Percentiles rank a stretch among this genome's conserved stretches.
Evolutionary conservation across 1,140 invertebrate species (phyloP).

Genomic region (Calliphora vicina): DNA sequence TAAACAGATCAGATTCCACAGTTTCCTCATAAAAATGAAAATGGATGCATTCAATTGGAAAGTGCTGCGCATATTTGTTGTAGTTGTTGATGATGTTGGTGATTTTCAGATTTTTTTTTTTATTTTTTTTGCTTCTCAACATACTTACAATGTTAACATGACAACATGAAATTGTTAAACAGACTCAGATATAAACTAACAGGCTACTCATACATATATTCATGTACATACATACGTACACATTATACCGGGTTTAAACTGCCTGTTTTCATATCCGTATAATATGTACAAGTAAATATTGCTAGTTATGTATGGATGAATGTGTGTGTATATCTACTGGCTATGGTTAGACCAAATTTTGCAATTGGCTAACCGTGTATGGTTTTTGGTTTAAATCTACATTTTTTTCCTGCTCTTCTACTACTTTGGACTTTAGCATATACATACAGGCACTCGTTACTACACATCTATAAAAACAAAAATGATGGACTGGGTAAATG

Average conservation of each 20-base stretch:
- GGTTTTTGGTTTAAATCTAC: not conserved
- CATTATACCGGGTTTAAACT: no score
- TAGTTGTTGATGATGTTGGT: no score
- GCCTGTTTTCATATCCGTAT: not conserved
- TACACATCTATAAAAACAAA: no score
- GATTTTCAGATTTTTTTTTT: not conserved
- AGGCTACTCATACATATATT: not conserved
- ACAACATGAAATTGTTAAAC: not conserved
- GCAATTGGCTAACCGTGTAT: slow-evolving; percentile 12
- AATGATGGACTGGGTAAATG: no score
- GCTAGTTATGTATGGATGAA: not conserved
- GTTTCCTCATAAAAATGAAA: not conserved
- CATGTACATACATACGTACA: not conserved
- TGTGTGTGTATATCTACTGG: not conserved
- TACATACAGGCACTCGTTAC: not conserved
- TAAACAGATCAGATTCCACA: not conserved
- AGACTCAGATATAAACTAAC: not conserved
- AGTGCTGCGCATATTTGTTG: not conserved
- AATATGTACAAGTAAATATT: not conserved
- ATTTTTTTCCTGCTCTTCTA: not conserved
- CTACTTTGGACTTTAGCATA: not conserved
- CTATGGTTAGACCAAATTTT: slow-evolving; percentile 13
- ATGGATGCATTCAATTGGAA: not conserved
- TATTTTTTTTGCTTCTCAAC: not conserved
- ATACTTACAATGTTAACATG: not conserved